Base-by-base conservation (phyloP, 2,888 invertebrate species). In the Drosophila nigritarsus region DNA sequence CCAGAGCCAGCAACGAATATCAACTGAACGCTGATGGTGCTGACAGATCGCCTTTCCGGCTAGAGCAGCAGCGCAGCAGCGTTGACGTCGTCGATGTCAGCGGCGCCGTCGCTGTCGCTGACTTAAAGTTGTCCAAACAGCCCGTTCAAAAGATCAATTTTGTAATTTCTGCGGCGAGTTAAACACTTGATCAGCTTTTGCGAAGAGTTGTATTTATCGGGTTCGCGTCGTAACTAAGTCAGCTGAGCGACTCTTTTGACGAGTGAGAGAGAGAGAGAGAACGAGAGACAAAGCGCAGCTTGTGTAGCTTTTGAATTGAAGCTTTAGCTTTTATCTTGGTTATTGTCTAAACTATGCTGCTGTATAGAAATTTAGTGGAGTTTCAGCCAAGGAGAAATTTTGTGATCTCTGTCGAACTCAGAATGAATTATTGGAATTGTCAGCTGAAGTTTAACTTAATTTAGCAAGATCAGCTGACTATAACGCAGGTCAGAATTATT, bases 101-200 rank as follows among this genome's bases (percentile, higher is more conserved):
- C 61, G 48, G 38, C 45, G 8, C 34, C 58, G 32, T 55, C 64
- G 5, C 27, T 69, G 64, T 62, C 55, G 66, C 38, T 50, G 58
- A 58, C 61, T 76, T 87, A 69, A 79, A 82, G 84, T 77, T 81
- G 82, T 74, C 75, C 83, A 83, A 89, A 55, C 75, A 62, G 67
- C 61, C 59, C 60, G 73, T 59, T 62, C 73, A 80, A 73, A 83
- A 87, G 79, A 85, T 88, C 72, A 78, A 68, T 66, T 69, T 65
- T 65, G 73, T 65, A 67, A 76, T 75, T 78, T 86, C 72, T 70
- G 68, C 29, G 29, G 24, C 48, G 36, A 42, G 15, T 55, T 71
- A 45, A 63, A 9, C 51, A 62, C 20, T 65, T 63, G 60, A 49
- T 38, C 30, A 49, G 62, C 73, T 65, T 50, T 65, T 30, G 55